Evolutionary conservation across 2,888 invertebrate species (phyloP).

Genomic region (Lepidochrysops patricia): DNA sequence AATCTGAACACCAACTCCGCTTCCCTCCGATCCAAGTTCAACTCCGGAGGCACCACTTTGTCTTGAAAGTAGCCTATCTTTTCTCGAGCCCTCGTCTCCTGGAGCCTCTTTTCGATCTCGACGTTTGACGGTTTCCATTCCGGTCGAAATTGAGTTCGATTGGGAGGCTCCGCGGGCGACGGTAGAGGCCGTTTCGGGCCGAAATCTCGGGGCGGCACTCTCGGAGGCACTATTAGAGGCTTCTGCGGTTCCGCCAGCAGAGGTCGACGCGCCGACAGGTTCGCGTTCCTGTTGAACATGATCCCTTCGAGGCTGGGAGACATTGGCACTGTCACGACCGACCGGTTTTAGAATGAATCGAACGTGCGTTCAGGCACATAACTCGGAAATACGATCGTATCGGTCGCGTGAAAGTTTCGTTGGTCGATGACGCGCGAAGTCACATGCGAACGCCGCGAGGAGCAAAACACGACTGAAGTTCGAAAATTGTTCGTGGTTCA

Average conservation of each 20-base stretch:
- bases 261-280: slow-evolving; percentile 65
- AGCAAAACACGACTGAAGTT: slow-evolving; percentile 45
- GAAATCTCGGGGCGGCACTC: slow-evolving; percentile 60
- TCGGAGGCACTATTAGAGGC: slow-evolving; percentile 59
- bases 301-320: slow-evolving; percentile 69
- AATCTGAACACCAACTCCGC: slow-evolving; percentile 67
- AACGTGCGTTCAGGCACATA: slow-evolving; percentile 63
- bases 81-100: slow-evolving; percentile 58
- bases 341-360: slow-evolving; percentile 39
- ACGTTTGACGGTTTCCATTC: slow-evolving; percentile 68
- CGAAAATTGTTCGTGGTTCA: slow-evolving; percentile 8
- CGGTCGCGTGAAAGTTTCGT: slow-evolving; percentile 41
- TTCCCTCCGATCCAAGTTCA: slow-evolving; percentile 61
- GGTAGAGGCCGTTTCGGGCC: slow-evolving; percentile 52
- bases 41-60: slow-evolving; percentile 57
- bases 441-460: slow-evolving; percentile 32
- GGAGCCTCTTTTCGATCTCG: slow-evolving; percentile 61
- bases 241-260: slow-evolving; percentile 67
- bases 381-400: slow-evolving; percentile 43
- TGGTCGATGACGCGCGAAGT: slow-evolving; percentile 31
- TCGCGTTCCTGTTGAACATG: slow-evolving; percentile 68
- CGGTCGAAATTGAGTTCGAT: slow-evolving; percentile 50
- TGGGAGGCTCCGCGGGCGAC: slow-evolving; percentile 44
- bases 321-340: slow-evolving; percentile 65
- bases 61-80: slow-evolving; percentile 69